Evolutionary conservation across 2,113 vertebrate species (phyloP), one percentile per base, ranked within the genome.

Genomic region (Austrofundulus limnaeus): DNA sequence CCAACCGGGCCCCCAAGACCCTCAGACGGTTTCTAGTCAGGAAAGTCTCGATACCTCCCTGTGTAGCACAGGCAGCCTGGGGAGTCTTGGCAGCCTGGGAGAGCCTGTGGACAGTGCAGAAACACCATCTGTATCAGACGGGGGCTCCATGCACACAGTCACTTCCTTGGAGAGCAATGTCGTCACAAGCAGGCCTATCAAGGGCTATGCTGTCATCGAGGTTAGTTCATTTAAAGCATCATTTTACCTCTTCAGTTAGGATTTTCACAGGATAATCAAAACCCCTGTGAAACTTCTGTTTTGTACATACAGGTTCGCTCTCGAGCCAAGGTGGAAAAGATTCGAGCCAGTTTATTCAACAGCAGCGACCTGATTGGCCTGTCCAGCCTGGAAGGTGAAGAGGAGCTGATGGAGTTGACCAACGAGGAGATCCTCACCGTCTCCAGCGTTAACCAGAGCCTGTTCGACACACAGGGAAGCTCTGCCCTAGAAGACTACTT

Each of bases 401-500:
- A 98, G 49, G 96, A 97, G 56, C 81, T 99, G 45, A 97, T 99
- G 96, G 97, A 98, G 77, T 93, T 99, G 93, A 97, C 95, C 17
- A 98, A 95, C 1, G 97, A 98, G 66, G 97, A 99, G 90, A 98
- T 99, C 80, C 90, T 99, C 62, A 99, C 97, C 0, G 97, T 96
- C 16, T 99, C 97, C 11, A 96, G 95, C 19, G 97, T 99, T 11
- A 99, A 98, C 77, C 97, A 99, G 90, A 99, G 97, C 76, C 84
- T 99, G 66, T 99, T 99, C 85, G 97, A 99, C 75, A 98, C 96
- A 0, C 97, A 99, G 65, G 97, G 97, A 31, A 98, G 96, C 83
- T 96, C 96, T 2, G 96, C 94, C 0, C 89, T 99, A 8, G 97
- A 98, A 66, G 96, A 98, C 66, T 99, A 98, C 87, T 98, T 99